Evolutionary conservation across 2,113 vertebrate species (phyloP).

Genomic region (Aphyosemion australe): DNA sequence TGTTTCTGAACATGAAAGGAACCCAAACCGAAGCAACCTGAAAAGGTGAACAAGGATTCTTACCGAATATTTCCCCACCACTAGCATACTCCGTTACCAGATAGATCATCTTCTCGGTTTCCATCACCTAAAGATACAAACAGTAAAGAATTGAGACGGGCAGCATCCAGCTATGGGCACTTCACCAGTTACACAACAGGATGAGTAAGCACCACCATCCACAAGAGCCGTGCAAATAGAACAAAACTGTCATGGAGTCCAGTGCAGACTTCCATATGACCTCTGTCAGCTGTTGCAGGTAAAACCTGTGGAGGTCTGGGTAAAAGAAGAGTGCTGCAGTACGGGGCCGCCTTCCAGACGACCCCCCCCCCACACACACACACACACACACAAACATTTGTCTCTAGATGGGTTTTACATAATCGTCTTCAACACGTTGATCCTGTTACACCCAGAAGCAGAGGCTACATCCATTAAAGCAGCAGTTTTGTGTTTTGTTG

Average conservation of each 20-base stretch:
- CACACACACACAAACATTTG: too few species aligned
- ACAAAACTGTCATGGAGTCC: constrained; percentile 12
- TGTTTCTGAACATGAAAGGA: not conserved
- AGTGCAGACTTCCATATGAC: not conserved
- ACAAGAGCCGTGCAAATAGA: constrained; percentile 30
- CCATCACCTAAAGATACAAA: constrained; percentile 89
- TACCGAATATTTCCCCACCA: constrained; percentile 98
- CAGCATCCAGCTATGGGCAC: constrained; percentile 28
- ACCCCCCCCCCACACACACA: too few species aligned
- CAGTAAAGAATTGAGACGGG: constrained; percentile 53
- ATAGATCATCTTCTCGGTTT: constrained; percentile 98
- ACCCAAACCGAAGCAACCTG: not conserved
- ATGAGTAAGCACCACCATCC: constrained; percentile 41
- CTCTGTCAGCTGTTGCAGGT: not conserved
- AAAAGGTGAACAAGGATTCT: constrained; percentile 62
- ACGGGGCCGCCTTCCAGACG: too few species aligned
- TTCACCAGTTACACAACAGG: constrained; percentile 46
- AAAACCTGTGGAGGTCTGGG: constrained; percentile 1
- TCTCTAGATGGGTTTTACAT: not conserved
- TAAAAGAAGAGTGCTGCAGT: constrained; percentile 1
- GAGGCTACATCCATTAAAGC: constrained; percentile 1
- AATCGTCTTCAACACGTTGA: not conserved
- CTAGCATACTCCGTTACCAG: constrained; percentile 98
- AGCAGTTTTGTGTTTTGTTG: constrained; percentile 9
- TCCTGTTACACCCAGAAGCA: not conserved